These are phyloP conservation scores for Sebastes matsubarae DNA, from an alignment of 2,797 vertebrate species.

Conservation along the genomic window DNA sequence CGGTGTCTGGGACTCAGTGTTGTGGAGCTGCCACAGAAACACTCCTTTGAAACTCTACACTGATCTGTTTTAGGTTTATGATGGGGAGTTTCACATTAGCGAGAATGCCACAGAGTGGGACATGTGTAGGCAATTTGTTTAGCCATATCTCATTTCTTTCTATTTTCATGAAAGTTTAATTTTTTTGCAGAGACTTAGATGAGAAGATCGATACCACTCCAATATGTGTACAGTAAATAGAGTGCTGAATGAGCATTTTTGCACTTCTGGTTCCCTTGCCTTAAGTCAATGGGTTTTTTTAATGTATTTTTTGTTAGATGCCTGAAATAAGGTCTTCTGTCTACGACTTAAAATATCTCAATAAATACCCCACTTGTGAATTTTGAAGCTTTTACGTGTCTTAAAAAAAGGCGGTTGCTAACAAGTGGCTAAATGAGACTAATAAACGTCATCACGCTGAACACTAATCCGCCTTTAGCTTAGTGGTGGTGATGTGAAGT, in stretches of 20 bases:
- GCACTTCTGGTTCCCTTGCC: background rate
- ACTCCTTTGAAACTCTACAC: slow-evolving; percentile 32
- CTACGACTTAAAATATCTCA: background rate
- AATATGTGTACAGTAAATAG: background rate
- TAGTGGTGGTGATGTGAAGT: background rate
- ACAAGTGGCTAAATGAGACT: background rate
- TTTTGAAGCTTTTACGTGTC: background rate
- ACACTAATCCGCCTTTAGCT: background rate
- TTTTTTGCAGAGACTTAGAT: background rate
- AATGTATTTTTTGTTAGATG: too few relatives aligned
- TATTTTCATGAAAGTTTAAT: background rate
- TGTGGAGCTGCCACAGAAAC: slow-evolving; percentile 15
- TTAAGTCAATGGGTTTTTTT: too few relatives aligned
- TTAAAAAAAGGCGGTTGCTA: background rate
- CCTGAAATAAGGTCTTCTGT: too few relatives aligned
- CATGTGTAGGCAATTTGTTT: background rate
- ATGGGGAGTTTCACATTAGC: background rate
- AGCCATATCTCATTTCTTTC: background rate
- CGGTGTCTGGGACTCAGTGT: slow-evolving; percentile 18
- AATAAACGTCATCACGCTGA: background rate
- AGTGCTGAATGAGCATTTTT: background rate
- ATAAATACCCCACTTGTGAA: background rate
- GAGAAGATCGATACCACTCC: background rate
- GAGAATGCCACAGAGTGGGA: background rate
- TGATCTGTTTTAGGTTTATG: slow-evolving; percentile 28